Base-by-base conservation (phyloP, 2,888 invertebrate genomes). In the Chrysolina americana region DNA sequence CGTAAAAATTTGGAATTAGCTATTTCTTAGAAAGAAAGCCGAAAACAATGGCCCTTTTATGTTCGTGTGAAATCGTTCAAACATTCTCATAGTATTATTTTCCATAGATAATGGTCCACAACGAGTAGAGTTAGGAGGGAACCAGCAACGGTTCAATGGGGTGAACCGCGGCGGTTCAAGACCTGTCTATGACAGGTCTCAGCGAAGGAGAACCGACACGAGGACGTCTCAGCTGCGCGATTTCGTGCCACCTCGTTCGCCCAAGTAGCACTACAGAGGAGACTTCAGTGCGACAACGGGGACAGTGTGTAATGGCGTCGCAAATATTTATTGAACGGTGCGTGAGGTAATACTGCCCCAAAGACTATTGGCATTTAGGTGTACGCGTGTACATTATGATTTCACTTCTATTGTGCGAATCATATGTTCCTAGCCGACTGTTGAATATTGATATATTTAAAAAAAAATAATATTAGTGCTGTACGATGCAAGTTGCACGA, bases 361-460 rank as follows among this genome's bases (percentile, higher is more conserved):
- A 59, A 62, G 69, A 69, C 71, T 71, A 68, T 65, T 78, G 78
- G 80, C 80, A 79, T 81, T 81, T 86, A 85, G 82, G 83, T 86
- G 82, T 85, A 83, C 79, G 81, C 81, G 83, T 79, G 82, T 81
- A 83, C 81, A 81, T 81, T 83, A 79, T 83, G 79, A 82, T 81
- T 81, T 82, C 81, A 82, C 83, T 81, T 76, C 70, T 74, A 68
- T 78, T 81, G 86, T 85, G 86, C 83, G 84, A 86, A 84, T 87
- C 85, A 84, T 84, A 78, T 86, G 87, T 86, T 87, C 86, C 86
- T 86, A 86, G 83, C 85, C 84, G 84, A 85, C 84, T 86, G 84
- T 85, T 83, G 80, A 84, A 77, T 83, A 84, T 84, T 83, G 78
- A 85, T 83, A 83, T 84, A 81, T 85, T 83, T 82, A 82, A 75